Percentiles rank a stretch among this genome's conserved stretches.
Evolutionary conservation across 2,888 invertebrate species (phyloP).

Genomic region (Gastracanthus pulcherrimus): DNA sequence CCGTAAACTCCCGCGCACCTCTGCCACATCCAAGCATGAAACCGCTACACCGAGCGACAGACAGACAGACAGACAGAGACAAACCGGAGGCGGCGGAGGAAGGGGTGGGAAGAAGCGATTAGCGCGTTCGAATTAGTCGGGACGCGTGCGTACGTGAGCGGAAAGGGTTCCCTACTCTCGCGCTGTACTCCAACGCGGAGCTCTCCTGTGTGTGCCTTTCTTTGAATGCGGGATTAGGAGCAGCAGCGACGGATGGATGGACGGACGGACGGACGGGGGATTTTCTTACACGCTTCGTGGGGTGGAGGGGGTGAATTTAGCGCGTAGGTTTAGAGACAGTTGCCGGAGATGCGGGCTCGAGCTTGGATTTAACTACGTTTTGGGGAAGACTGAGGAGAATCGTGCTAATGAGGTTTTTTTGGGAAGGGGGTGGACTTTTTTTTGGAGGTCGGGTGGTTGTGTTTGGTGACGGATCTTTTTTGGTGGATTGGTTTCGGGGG

Average conservation of each 20-base stretch:
- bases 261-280: slow-evolving; percentile 18
- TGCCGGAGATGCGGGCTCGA: background rate
- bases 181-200: background rate
- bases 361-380: slow-evolving; percentile 41
- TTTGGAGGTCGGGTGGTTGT: too few species aligned
- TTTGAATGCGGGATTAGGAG: slow-evolving; percentile 54
- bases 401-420: slow-evolving; percentile 22
- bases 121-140: slow-evolving; percentile 51
- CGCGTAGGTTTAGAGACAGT: background rate
- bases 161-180: slow-evolving; percentile 47
- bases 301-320: slow-evolving; percentile 17
- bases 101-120: slow-evolving; percentile 37
- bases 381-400: background rate
- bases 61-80: background rate
- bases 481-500: too few species aligned
- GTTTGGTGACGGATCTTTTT: too few species aligned
- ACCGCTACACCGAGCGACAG: background rate
- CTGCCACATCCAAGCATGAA: too few species aligned
- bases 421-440: too few species aligned
- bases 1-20: too few species aligned
- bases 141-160: slow-evolving; percentile 52
- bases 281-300: slow-evolving; percentile 42
- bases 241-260: slow-evolving; percentile 17
- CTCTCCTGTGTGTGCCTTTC: too few species aligned
- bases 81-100: background rate